phyloP scores from a whole-genome alignment of 2,888 invertebrate genomes.

The Caradrina clavipalpis region DNA sequence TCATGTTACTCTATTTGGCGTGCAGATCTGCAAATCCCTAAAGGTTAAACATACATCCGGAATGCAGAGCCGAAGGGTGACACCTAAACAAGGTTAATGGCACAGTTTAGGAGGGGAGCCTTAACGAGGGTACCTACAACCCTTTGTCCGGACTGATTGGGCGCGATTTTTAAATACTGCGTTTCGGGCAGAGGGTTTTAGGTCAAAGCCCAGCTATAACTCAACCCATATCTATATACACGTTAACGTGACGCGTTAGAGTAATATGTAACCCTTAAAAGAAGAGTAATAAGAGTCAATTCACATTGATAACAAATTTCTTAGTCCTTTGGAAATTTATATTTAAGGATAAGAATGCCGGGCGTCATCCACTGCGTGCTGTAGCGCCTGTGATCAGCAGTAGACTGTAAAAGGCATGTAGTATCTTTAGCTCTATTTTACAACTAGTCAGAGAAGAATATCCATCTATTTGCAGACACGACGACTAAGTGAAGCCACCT shows the following conservation, averaged over 20 bases:
- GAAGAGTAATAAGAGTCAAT: background rate
- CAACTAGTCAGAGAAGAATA: constrained; percentile 4
- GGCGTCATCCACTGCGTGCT: background rate
- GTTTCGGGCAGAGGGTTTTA: constrained; percentile 38
- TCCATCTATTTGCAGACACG: background rate
- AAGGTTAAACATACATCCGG: constrained; percentile 60
- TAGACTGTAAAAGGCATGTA: no score
- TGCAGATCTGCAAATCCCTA: constrained; percentile 49
- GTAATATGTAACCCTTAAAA: background rate
- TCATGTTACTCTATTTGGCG: constrained; percentile 44
- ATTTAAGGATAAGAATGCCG: background rate
- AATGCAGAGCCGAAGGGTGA: constrained; percentile 66
- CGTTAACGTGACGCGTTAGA: no score
- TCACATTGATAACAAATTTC: background rate
- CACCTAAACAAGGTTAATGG: constrained; percentile 79
- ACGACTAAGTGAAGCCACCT: constrained; percentile 7
- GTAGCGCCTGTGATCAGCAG: background rate
- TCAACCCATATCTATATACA: background rate
- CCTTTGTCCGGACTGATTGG: constrained; percentile 73
- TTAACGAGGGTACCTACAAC: constrained; percentile 59
- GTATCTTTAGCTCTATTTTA: background rate
- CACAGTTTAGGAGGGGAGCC: constrained; percentile 68
- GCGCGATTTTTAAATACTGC: constrained; percentile 62
- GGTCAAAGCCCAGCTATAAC: constrained; percentile 21
- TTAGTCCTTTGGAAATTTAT: background rate